Evolutionary conservation across 2,888 invertebrate species (phyloP).

Genomic region (Brachyptera risi): DNA sequence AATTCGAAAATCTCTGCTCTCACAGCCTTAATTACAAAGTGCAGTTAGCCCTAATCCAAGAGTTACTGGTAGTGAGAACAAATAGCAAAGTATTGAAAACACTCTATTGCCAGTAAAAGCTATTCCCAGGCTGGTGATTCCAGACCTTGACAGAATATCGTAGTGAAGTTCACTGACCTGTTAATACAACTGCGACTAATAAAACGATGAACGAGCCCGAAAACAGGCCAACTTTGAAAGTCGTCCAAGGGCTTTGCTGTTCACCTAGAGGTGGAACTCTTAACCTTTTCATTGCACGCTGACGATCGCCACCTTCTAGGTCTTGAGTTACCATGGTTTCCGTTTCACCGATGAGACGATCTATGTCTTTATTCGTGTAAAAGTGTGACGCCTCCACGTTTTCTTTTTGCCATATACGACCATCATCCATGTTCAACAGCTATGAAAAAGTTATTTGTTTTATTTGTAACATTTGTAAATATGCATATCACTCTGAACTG

Average conservation of each 20-base stretch:
- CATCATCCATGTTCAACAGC: conserved; percentile 62
- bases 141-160: too few species aligned
- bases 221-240: conserved; percentile 80
- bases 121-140: too few species aligned
- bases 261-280: conserved; percentile 83
- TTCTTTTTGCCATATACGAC: conserved; percentile 73
- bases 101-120: too few species aligned
- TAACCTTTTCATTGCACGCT: conserved; percentile 82
- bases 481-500: too few species aligned
- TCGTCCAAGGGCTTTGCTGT: conserved; percentile 76
- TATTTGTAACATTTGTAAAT: conserved; percentile 15
- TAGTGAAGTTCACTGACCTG: too few species aligned
- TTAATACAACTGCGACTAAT: conserved; percentile 64
- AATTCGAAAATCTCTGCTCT: too few species aligned
- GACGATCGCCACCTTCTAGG: conserved; percentile 73
- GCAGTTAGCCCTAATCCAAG: too few species aligned
- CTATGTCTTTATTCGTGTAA: conserved; percentile 80
- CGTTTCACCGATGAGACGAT: conserved; percentile 75
- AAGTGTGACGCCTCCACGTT: conserved; percentile 80
- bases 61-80: too few species aligned
- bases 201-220: conserved; percentile 77
- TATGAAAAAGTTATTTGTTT: conserved; percentile 38
- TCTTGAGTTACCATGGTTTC: conserved; percentile 67
- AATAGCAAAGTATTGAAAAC: too few species aligned
- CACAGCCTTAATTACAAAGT: too few species aligned